Evolutionary conservation across 2,797 vertebrate species (phyloP), one percentile per base, ranked within the genome.

Genomic region (Hoplostethus atlanticus): DNA sequence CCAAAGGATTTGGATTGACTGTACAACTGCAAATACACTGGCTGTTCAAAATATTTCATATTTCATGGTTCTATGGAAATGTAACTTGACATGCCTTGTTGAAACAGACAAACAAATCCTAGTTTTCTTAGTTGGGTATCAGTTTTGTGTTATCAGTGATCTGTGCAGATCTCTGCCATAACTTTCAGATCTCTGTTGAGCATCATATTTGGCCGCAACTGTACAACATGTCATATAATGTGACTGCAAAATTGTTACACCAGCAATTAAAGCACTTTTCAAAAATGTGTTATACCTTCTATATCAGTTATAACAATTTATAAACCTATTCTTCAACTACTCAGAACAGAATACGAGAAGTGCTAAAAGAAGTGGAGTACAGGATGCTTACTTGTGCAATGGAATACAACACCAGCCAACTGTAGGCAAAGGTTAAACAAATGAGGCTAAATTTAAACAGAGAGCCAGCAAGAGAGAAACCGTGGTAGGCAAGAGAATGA

Each of bases 321-420:
- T 13, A 44, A 13, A 76, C 25, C 38, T 63, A 47, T 75, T 78
- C 46, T 64, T 78, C 71, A 30, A 62, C 71, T 25, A 55, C 38
- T 53, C 30, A 0, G 15, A 58, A 31, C 64, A 28, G 58, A 61
- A 48, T 6, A 61, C 47, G 0, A 60, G 53, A 70, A n/a, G 66
- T 16, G 75, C 71, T 61, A 25, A 44, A 77, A 72, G 28, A 6
- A 10, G 47, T 12, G 10, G 55, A 70, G 63, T 56, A n/a, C 56
- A 56, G 64, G 71, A 59, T 83, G 86, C 86, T 84, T 84, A 77
- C 79, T 70, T 68, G 65, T 79, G 70, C 67, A 46, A 79, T 67
- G 57, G 54, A 65, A 68, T 70, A 84, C 78, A 76, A 13, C 73
- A 75, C 70, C 76, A 38, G n/a, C 16, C 3, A 3, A 59, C 13